A percentile compares a stretch with the other conserved stretches of the same genome.
These are phyloP conservation scores for Acrossocheilus fasciatus DNA, from an alignment of 2,797 vertebrate species.

Conservation along the genomic window DNA sequence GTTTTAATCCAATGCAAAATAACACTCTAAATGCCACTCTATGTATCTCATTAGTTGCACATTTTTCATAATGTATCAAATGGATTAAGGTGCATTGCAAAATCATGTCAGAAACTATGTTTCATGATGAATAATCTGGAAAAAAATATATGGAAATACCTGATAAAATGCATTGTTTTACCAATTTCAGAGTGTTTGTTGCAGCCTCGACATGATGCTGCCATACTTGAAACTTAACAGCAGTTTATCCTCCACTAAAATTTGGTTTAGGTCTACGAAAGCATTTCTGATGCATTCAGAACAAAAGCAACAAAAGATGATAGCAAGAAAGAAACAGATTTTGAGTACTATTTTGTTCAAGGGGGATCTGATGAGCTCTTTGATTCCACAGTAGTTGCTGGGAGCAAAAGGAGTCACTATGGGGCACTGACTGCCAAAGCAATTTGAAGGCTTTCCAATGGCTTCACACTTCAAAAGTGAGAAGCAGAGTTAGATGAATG, in stretches of 20 bases:
- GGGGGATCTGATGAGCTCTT: conserved; percentile 49
- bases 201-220: not conserved
- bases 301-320: conserved; percentile 8
- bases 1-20: not conserved
- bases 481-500: conserved; percentile 58
- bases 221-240: not conserved
- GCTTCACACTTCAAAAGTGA: conserved; percentile 63
- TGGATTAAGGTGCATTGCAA: not conserved
- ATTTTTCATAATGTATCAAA: not conserved
- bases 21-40: too few species aligned
- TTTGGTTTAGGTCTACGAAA: not conserved
- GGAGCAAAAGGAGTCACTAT: conserved; percentile 39
- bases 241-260: not conserved
- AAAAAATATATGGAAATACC: not conserved
- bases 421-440: conserved; percentile 57
- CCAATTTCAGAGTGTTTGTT: not conserved
- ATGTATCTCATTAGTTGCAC: not conserved
- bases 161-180: not conserved
- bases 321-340: conserved; percentile 24
- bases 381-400: conserved; percentile 51
- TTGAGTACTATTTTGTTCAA: conserved; percentile 33
- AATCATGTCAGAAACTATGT: not conserved
- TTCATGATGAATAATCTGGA: too few species aligned
- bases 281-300: conserved; percentile 20
- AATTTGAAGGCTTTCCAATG: conserved; percentile 68